These are phyloP conservation scores for Streblospio benedicti DNA, from an alignment of 1,140 invertebrate genomes.

Conservation along the genomic window DNA sequence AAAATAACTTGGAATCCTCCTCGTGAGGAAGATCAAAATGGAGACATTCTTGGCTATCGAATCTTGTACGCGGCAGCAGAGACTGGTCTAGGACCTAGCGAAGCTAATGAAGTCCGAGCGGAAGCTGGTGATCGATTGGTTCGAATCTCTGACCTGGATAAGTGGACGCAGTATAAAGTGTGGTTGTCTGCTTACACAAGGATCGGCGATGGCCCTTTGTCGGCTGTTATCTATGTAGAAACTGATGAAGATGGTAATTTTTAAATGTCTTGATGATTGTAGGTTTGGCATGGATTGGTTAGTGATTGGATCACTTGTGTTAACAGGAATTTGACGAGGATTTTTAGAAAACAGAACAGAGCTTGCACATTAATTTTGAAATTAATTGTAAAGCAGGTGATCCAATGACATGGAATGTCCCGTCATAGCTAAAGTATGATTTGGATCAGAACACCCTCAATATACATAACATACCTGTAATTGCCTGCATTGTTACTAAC, in stretches of 20 bases:
- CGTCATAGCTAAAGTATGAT: too few species aligned
- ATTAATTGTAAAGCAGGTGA: too few species aligned
- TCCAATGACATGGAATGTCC: too few species aligned
- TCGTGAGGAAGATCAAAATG: constrained; percentile 73
- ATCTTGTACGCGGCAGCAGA: constrained; percentile 66
- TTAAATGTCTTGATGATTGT: too few species aligned
- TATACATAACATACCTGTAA: too few species aligned
- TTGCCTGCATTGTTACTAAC: too few species aligned
- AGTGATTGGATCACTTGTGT: too few species aligned
- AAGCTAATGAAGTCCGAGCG: constrained; percentile 60
- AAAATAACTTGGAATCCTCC: constrained; percentile 84
- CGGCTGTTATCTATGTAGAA: constrained; percentile 74
- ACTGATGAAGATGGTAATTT: constrained; percentile 99
- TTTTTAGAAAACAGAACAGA: too few species aligned
- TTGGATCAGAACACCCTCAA: too few species aligned
- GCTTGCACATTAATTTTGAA: too few species aligned
- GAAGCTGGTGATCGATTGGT: constrained; percentile 56
- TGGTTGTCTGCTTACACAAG: constrained; percentile 87
- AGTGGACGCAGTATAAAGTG: constrained; percentile 91
- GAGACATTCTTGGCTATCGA: constrained; percentile 89
- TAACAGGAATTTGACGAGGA: too few species aligned
- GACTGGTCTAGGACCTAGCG: constrained; percentile 49
- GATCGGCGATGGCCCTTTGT: constrained; percentile 71
- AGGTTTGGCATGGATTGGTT: too few species aligned
- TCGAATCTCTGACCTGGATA: constrained; percentile 76